These are phyloP conservation scores for Esox lucius DNA, from an alignment of 2,797 vertebrate species.

Conservation along the genomic window DNA sequence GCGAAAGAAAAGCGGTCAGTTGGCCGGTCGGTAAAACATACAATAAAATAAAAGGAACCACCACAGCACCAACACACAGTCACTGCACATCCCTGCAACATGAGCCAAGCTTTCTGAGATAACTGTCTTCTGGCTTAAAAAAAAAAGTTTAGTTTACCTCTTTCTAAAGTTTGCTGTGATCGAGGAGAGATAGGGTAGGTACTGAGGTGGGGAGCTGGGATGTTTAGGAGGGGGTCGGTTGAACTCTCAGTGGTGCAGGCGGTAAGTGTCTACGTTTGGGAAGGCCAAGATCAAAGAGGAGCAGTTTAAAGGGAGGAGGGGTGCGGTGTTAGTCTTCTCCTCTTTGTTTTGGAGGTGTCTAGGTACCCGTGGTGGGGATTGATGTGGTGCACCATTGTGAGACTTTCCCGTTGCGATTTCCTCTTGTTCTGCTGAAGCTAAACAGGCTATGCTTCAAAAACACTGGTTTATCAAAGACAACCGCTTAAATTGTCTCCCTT, in stretches of 20 bases:
- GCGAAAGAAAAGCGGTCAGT: constrained; percentile 59
- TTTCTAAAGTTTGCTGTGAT: constrained; percentile 64
- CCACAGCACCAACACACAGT: constrained; percentile 42
- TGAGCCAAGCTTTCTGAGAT: constrained; percentile 40
- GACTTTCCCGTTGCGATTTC: constrained; percentile 70
- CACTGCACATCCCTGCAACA: constrained; percentile 27
- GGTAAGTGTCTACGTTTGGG: constrained; percentile 73
- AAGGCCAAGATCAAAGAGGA: constrained; percentile 74
- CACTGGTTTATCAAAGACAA: constrained; percentile 74
- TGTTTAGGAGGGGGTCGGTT: constrained; percentile 56
- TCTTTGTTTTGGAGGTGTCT: constrained; percentile 72
- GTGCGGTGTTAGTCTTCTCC: constrained; percentile 61
- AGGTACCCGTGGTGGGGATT: constrained; percentile 71
- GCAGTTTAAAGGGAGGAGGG: constrained; percentile 69
- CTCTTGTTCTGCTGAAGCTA: constrained; percentile 74
- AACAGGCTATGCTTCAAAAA: constrained; percentile 73
- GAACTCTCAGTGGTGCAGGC: constrained; percentile 70
- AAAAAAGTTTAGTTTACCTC: constrained; percentile 60
- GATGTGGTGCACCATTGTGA: constrained; percentile 69
- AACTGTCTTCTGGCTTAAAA: constrained; percentile 44
- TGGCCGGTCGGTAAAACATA: constrained; percentile 50
- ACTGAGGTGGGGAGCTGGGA: constrained; percentile 49
- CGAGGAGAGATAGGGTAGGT: constrained; percentile 50
- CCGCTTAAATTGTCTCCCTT: constrained; percentile 71
- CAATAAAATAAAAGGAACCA: constrained; percentile 58